Base-by-base conservation (phyloP, 2,888 invertebrate species). In the Dendrolimus pini region DNA sequence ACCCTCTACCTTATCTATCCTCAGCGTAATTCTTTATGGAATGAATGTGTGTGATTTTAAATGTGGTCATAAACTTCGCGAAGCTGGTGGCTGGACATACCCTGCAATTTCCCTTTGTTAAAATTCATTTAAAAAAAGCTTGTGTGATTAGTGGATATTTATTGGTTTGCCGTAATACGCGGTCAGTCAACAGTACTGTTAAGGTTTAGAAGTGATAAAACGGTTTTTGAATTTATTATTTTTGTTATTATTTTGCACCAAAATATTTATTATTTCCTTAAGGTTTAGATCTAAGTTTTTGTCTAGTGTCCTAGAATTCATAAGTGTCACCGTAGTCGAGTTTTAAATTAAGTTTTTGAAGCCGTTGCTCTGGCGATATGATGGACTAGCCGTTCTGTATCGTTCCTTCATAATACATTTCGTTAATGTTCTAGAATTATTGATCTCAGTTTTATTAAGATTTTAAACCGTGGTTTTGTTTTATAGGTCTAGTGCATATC, bases 301-400 rank as follows among this genome's bases (percentile, higher is more conserved):
- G 85, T 87, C 82, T 89, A 87, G 85, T 85, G 81, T 83, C 79
- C 81, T 89, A 88, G 85, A 79, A 78, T 72, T 83, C 77, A 80
- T 89, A 89, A 86, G 88, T 88, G 83, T 89, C 89, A 86, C 87
- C 77, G 88, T 89, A 89, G 89, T 85, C 71, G 75, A 82, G 78
- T 77, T 80, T 75, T 78, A 64, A 79, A 78, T 85, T 87, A 87
- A 85, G 83, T 89, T 89, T 78, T 85, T 77, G 82, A 85, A 69
- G 74, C 88, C 80, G 81, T 81, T 68, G 70, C 74, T 69, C 72
- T 69, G 70, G 75, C 75, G 84, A 76, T 80, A 75, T 72, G 67
- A 71, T 72, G 63, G 71, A 71, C 76, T 71, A 72, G 62, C 59
- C 63, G 58, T 58, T 62, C 61, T 62, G 59, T 62, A 60, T 64